Conservation (phyloP, 2,888 invertebrate genomes). For the Malachius bipustulatus region DNA sequence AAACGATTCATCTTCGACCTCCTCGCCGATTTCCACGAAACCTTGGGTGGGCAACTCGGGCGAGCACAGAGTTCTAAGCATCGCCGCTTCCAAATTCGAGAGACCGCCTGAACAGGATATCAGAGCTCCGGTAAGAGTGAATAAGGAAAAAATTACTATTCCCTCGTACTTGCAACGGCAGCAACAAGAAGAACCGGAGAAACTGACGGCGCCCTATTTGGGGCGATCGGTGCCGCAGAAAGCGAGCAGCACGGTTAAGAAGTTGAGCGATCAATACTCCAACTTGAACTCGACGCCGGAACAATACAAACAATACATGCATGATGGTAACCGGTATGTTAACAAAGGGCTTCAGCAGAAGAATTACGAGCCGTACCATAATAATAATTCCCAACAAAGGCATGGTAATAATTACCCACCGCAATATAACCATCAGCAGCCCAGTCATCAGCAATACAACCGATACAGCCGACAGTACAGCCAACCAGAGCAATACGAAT, state of each 20-base stretch:
- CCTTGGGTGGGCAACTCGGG: constrained; percentile 40
- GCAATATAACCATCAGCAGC: constrained; percentile 6
- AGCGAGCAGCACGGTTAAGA: constrained; percentile 29
- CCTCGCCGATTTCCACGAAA: constrained; percentile 23
- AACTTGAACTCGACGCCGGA: constrained; percentile 18
- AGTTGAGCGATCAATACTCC: constrained; percentile 34
- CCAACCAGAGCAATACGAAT: constrained; percentile 4
- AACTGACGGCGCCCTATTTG: constrained; percentile 27
- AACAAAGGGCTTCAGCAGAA: constrained; percentile 1
- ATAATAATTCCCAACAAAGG: constrained; percentile 5
- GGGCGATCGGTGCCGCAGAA: constrained; percentile 24
- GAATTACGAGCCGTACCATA: constrained; percentile 4
- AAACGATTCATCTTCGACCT: constrained; percentile 15
- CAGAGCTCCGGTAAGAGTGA: constrained; percentile 21
- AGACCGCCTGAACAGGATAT: constrained; percentile 12
- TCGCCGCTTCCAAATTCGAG: constrained; percentile 47
- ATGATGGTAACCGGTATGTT: no score
- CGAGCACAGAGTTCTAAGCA: constrained; percentile 41
- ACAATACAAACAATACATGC: no score
- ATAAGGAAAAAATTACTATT: constrained; percentile 27
- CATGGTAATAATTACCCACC: constrained; percentile 8
- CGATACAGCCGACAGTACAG: constrained; percentile 10
- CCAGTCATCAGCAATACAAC: constrained; percentile 7
- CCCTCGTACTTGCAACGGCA: constrained; percentile 18
- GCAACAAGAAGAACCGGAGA: constrained; percentile 21